Evolutionary conservation across 2,113 vertebrate genomes (phyloP).

Genomic region (Gracilinanus agilis): DNA sequence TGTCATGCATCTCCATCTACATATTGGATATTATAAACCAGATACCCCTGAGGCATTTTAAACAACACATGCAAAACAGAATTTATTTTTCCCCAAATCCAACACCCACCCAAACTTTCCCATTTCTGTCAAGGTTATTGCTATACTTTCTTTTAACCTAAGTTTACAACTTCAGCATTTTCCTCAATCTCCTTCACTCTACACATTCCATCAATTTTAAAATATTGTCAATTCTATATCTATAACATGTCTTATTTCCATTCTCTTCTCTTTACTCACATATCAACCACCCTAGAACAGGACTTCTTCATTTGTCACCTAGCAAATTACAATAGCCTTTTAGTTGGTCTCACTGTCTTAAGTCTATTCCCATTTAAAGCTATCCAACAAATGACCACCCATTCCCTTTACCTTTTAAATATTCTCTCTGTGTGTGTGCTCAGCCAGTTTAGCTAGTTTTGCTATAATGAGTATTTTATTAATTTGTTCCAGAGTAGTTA

Average conservation of each 20-base stretch:
- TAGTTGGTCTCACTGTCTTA: not conserved
- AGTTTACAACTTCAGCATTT: not conserved
- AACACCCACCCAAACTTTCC: not conserved
- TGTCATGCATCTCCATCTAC: not conserved
- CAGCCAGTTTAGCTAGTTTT: not conserved
- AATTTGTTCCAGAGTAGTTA: not conserved
- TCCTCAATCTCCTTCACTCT: not conserved
- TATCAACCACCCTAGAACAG: not conserved
- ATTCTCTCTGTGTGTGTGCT: not conserved
- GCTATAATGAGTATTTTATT: not conserved
- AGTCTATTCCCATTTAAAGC: not conserved
- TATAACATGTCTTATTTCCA: not conserved
- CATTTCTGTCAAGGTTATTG: not conserved
- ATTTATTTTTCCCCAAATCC: not conserved
- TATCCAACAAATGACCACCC: not conserved
- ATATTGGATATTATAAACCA: not conserved
- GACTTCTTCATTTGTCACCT: not conserved
- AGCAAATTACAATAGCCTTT: not conserved
- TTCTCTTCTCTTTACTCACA: not conserved
- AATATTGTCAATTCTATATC: not conserved
- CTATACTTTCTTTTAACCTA: not conserved
- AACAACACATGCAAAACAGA: not conserved
- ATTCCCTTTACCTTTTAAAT: not conserved
- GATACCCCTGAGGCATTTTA: not conserved
- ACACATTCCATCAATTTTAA: not conserved